Percentiles rank a stretch among this genome's conserved stretches.
Evolutionary conservation across 1,140 invertebrate genomes (phyloP).

Genomic region (Microvelia longipes): DNA sequence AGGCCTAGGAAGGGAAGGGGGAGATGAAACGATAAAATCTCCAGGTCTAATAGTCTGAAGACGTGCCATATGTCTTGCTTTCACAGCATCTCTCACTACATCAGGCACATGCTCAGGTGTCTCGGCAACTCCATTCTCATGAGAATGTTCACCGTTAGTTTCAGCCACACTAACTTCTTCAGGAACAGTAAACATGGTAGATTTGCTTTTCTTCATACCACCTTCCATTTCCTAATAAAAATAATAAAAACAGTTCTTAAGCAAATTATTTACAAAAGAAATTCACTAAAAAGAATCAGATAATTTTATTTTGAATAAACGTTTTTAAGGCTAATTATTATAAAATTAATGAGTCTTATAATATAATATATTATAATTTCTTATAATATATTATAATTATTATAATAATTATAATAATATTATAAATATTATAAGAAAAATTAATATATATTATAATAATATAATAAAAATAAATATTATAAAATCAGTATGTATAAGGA

Average conservation of each 20-base stretch:
- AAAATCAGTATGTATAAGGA: no score
- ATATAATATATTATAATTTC: no score
- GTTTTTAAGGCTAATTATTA: no score
- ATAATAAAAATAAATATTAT: no score
- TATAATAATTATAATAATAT: no score
- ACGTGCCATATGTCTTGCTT: slow-evolving; percentile 12
- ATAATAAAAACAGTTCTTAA: background rate
- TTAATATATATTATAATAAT: no score
- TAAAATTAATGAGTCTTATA: no score
- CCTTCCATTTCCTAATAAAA: slow-evolving; percentile 15
- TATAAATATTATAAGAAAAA: no score
- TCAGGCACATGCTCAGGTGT: slow-evolving; percentile 14
- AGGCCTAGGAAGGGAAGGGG: background rate
- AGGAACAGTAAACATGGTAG: slow-evolving; percentile 55
- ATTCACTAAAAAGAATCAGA: no score
- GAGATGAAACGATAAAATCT: slow-evolving; percentile 13
- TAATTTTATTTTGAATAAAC: no score
- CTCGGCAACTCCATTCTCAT: background rate
- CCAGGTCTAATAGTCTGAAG: slow-evolving; percentile 10
- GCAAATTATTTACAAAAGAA: no score
- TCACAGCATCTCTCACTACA: slow-evolving; percentile 19
- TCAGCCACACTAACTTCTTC: slow-evolving; percentile 39
- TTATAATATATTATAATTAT: no score
- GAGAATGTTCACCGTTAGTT: slow-evolving; percentile 18
- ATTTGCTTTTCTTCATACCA: slow-evolving; percentile 55